phyloP scores from a whole-genome alignment of 2,888 invertebrate genomes.

The Callosobruchus maculatus region DNA sequence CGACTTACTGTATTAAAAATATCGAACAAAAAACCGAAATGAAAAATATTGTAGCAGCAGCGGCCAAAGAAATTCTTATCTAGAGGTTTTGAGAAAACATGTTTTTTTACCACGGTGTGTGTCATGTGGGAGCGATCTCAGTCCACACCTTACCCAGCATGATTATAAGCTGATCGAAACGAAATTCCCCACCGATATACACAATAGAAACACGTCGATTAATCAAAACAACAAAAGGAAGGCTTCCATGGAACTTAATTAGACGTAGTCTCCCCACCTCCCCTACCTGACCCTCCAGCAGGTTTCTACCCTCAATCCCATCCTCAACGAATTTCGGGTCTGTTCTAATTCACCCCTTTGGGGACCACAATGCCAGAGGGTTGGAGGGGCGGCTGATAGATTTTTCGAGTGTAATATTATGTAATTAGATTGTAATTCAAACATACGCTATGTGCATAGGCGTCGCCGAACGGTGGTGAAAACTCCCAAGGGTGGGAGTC shows the following conservation, averaged over 20 bases:
- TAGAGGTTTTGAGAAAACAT: too few species aligned
- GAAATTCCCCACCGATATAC: background rate
- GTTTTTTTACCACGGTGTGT: too few species aligned
- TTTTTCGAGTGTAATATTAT: background rate
- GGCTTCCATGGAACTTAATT: constrained; percentile 4
- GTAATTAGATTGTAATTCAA: background rate
- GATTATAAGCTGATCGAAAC: background rate
- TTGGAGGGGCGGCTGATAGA: background rate
- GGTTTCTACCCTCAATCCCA: background rate
- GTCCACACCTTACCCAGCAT: background rate
- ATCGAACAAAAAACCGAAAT: too few species aligned
- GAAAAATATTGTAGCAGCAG: too few species aligned
- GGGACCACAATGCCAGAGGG: background rate
- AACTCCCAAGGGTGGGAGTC: too few species aligned
- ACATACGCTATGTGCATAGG: background rate
- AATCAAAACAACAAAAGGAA: constrained; percentile 18
- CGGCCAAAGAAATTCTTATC: too few species aligned
- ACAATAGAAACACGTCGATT: constrained; percentile 8
- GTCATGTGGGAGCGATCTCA: too few species aligned
- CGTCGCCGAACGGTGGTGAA: too few species aligned
- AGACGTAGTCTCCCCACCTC: background rate
- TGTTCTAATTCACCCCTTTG: background rate
- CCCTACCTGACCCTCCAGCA: background rate
- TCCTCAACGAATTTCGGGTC: background rate
- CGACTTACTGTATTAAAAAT: too few species aligned